A percentile compares a stretch with the other conserved stretches of the same genome.
Conservation (phyloP, 2,113 vertebrate genomes). For the Rhabdomys dilectus region DNA sequence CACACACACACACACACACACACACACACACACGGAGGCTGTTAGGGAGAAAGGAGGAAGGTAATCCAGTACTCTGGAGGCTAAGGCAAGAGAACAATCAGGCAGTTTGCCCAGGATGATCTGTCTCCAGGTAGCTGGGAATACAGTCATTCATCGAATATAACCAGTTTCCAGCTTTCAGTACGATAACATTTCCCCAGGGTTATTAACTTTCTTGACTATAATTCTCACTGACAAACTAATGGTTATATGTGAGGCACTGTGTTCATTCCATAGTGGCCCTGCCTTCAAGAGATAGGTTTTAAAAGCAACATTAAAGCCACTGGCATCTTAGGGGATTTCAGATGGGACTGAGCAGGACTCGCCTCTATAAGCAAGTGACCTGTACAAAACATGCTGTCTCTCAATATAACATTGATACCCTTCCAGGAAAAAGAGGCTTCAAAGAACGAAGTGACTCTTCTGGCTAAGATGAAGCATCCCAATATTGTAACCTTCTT, state of each 20-base stretch:
- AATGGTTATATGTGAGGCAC: background rate
- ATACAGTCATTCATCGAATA: background rate
- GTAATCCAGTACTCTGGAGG: background rate
- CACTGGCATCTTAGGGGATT: background rate
- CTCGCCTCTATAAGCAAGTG: background rate
- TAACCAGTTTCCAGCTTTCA: background rate
- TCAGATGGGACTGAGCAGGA: background rate
- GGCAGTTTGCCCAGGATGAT: background rate
- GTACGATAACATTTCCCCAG: background rate
- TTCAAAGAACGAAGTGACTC: conserved; percentile 91
- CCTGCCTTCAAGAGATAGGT: background rate
- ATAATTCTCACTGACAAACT: background rate
- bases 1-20: background rate
- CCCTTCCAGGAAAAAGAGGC: conserved; percentile 90
- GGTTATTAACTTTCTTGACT: conserved; percentile 45
- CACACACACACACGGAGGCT: background rate
- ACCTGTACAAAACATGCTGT: background rate
- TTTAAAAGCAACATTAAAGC: background rate
- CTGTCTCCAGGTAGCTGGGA: background rate
- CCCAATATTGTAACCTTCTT: conserved; percentile 94
- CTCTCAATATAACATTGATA: conserved; percentile 86
- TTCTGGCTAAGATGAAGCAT: conserved; percentile 95
- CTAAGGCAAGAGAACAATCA: too few relatives aligned
- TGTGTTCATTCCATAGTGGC: background rate
- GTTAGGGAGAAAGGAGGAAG: background rate